Percentiles rank a stretch among this genome's conserved stretches.
phyloP scores from a whole-genome alignment of 2,888 invertebrate genomes.

The Pasiphila rectangulata region DNA sequence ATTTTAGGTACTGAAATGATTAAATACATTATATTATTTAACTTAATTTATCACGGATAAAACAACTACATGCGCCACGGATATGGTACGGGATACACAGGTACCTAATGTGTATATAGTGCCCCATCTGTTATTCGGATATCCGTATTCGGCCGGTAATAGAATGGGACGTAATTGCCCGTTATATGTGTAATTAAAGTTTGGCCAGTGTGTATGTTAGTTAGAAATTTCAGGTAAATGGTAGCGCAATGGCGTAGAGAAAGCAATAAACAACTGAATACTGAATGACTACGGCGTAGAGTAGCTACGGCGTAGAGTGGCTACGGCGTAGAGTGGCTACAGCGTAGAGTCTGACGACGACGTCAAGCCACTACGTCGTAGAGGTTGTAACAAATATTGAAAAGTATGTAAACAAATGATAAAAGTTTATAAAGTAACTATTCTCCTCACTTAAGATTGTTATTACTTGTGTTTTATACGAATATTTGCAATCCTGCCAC shows the following conservation, averaged over 20 bases:
- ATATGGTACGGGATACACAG: too few relatives aligned
- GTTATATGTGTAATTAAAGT: slow-evolving; percentile 7
- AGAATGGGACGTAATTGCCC: slow-evolving; percentile 13
- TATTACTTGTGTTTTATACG: too few relatives aligned
- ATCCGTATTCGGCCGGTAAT: slow-evolving; percentile 12
- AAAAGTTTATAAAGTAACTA: too few relatives aligned
- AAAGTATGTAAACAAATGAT: too few relatives aligned
- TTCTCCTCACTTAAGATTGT: too few relatives aligned
- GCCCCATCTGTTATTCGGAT: slow-evolving; percentile 14
- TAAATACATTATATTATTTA: too few relatives aligned
- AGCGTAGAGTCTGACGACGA: neutral
- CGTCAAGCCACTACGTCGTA: neutral
- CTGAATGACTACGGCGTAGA: neutral
- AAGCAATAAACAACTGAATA: too few relatives aligned
- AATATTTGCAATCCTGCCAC: too few relatives aligned
- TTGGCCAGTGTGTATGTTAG: neutral
- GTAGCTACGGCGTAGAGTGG: neutral
- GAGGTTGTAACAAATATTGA: neutral
- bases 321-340: slow-evolving; percentile 1
- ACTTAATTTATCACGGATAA: too few relatives aligned
- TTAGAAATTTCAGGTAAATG: neutral
- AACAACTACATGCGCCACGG: too few relatives aligned
- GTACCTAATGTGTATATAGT: slow-evolving; percentile 4
- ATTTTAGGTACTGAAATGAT: too few relatives aligned
- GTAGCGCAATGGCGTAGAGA: too few relatives aligned